Evolutionary conservation across 2,113 vertebrate species (phyloP).

Genomic region (Caranx melampygus): DNA sequence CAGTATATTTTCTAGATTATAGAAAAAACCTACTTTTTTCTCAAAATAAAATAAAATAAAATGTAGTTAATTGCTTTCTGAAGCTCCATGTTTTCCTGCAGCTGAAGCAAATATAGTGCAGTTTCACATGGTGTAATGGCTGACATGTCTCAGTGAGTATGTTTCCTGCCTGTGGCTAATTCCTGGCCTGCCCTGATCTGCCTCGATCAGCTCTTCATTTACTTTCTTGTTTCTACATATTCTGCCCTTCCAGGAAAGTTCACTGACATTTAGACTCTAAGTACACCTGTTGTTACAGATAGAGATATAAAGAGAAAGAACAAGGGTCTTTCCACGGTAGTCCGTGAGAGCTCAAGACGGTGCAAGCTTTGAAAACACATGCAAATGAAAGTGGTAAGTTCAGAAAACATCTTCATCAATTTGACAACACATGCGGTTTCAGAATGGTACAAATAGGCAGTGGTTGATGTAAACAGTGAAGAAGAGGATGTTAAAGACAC

Average conservation of each 20-base stretch:
- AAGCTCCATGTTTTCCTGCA: neutral
- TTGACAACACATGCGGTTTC: too few species aligned
- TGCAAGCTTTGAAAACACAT: too few species aligned
- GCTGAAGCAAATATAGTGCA: conserved; percentile 14
- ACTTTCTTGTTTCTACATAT: neutral
- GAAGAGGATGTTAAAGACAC: too few species aligned
- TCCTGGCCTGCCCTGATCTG: conserved; percentile 71
- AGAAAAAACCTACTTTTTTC: neutral
- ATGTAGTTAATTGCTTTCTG: too few species aligned
- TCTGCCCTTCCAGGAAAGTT: neutral
- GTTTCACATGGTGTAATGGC: conserved; percentile 9
- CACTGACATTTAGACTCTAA: neutral
- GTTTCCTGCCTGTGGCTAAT: conserved; percentile 68
- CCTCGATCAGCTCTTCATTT: conserved; percentile 25
- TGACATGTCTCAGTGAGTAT: conserved; percentile 23
- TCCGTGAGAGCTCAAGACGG: too few species aligned
- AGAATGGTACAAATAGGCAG: too few species aligned
- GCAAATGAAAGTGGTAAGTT: too few species aligned
- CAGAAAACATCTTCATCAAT: too few species aligned
- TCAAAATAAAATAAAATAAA: neutral
- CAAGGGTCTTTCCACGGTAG: too few species aligned
- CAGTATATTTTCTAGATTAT: neutral
- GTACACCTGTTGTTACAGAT: too few species aligned
- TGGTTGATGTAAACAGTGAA: too few species aligned
- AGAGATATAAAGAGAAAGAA: too few species aligned